Evolutionary conservation across 2,113 vertebrate genomes (phyloP).

Genomic region (Vulpes lagopus): DNA sequence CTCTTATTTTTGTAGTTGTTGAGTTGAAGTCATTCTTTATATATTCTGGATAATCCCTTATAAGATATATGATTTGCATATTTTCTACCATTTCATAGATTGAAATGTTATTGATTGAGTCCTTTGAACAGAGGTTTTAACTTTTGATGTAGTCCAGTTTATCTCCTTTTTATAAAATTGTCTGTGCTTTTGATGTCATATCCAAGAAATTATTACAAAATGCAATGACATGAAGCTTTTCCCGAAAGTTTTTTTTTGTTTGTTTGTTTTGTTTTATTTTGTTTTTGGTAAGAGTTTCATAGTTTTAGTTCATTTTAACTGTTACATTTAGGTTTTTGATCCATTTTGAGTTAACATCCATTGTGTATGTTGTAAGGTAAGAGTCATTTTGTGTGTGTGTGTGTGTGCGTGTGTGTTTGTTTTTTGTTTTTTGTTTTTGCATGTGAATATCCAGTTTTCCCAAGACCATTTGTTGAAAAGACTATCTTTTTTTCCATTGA

Average conservation of each 20-base stretch:
- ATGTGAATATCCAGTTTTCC: neutral
- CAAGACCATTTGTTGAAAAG: neutral
- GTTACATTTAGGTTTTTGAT: neutral
- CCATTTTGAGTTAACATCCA: neutral
- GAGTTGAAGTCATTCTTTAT: neutral
- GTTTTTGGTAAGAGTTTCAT: neutral
- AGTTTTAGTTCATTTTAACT: neutral
- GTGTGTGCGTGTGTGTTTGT: too few species aligned
- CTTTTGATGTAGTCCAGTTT: neutral
- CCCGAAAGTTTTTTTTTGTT: neutral
- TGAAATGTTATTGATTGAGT: neutral
- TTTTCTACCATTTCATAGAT: neutral
- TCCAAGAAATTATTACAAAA: neutral
- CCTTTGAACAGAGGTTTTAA: constrained; percentile 13
- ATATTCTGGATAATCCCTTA: neutral
- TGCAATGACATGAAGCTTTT: neutral
- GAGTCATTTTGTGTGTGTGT: neutral
- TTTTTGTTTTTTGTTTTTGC: neutral
- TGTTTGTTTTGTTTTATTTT: neutral
- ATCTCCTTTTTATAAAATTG: neutral
- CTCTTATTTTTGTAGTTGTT: neutral
- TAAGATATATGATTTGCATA: neutral
- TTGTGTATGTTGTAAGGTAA: neutral
- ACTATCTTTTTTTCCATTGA: neutral
- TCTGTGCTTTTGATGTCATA: neutral